Percentiles rank a stretch among this genome's conserved stretches.
phyloP scores from a whole-genome alignment of 2,797 vertebrate genomes.

The Rhynchotus rufescens region DNA sequence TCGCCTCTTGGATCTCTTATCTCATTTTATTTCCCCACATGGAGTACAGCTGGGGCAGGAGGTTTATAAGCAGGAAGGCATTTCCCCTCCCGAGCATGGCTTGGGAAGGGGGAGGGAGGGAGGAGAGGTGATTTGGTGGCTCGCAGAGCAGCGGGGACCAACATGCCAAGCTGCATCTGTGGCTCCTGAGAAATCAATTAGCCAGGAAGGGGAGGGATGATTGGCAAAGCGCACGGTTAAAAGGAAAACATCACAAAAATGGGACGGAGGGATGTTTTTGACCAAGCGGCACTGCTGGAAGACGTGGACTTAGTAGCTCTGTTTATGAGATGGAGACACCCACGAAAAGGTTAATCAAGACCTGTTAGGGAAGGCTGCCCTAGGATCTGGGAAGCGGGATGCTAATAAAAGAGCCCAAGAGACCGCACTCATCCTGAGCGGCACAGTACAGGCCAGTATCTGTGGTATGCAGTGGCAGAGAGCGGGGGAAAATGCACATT shows the following conservation, averaged over 20 bases:
- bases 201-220: not conserved
- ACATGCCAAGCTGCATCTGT: constrained; percentile 3
- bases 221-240: not conserved
- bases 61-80: constrained; percentile 21
- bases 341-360: not conserved
- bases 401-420: not conserved
- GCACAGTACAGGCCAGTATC: not conserved
- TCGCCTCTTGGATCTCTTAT: constrained; percentile 14
- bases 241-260: not conserved
- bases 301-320: not conserved
- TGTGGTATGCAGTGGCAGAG: not conserved
- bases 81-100: not conserved
- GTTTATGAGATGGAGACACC: not conserved
- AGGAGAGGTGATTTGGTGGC: constrained; percentile 5
- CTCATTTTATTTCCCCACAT: constrained; percentile 27
- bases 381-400: not conserved
- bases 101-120: not conserved
- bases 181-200: constrained; percentile 33
- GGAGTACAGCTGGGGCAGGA: constrained; percentile 33
- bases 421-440: not conserved
- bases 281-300: not conserved
- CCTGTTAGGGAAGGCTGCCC: not conserved
- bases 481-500: not conserved
- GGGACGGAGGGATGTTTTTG: not conserved
- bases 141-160: constrained; percentile 9